Conservation (phyloP, 2,797 vertebrate species). For the Hyperoplus lanceolatus region DNA sequence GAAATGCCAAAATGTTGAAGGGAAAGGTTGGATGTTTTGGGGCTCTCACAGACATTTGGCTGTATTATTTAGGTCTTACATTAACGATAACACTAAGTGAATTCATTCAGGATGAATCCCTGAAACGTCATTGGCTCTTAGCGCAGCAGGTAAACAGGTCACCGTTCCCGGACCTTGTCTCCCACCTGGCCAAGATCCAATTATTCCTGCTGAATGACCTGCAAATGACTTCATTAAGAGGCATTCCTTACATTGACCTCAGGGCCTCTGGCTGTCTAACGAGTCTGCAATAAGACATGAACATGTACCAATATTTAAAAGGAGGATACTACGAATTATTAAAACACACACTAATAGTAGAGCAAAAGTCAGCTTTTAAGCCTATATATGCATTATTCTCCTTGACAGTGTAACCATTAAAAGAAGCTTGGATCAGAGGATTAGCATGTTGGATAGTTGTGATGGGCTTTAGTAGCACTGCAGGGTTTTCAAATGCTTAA, state of each 20-base stretch:
- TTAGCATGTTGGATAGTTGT: conserved; percentile 68
- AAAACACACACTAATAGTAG: conserved; percentile 15
- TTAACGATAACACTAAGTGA: conserved; percentile 27
- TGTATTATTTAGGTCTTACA: conserved; percentile 23
- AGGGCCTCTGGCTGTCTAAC: conserved; percentile 40
- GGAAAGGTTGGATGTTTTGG: neutral
- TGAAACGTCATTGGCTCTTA: conserved; percentile 34
- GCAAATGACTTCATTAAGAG: conserved; percentile 69
- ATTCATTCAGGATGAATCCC: conserved; percentile 23
- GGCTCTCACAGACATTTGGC: neutral
- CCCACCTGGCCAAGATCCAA: conserved; percentile 58
- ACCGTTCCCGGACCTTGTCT: conserved; percentile 48
- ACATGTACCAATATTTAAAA: conserved; percentile 53
- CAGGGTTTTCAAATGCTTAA: neutral
- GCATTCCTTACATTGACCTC: conserved; percentile 59
- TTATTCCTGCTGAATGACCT: conserved; percentile 75
- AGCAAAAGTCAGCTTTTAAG: conserved; percentile 40
- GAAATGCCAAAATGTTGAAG: neutral
- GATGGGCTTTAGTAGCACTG: conserved; percentile 26
- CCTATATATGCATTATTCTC: neutral
- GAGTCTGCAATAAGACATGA: conserved; percentile 42
- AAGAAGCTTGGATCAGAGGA: conserved; percentile 75
- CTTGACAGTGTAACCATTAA: conserved; percentile 24
- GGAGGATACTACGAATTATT: conserved; percentile 24
- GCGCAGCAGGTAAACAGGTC: conserved; percentile 50